Conservation (phyloP, 2,797 vertebrate genomes). For the Crocidura indochinensis region DNA sequence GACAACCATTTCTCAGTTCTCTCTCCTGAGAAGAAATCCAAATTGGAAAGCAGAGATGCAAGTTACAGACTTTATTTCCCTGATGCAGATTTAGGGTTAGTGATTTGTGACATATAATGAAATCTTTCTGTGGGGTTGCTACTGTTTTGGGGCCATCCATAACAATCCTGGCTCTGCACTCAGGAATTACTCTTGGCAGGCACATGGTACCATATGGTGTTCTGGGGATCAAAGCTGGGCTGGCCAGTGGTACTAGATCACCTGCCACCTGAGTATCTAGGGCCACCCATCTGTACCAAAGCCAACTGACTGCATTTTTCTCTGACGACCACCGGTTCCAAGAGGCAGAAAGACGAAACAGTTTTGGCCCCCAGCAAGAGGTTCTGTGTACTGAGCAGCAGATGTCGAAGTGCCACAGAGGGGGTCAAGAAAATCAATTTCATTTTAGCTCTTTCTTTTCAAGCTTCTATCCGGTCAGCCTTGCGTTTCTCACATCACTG, state of each 20-base stretch:
- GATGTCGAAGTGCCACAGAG: not conserved
- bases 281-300: not conserved
- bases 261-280: not conserved
- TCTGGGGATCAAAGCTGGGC: too few relatives aligned
- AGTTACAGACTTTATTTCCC: constrained; percentile 75
- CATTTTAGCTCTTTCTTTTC: not conserved
- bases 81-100: constrained; percentile 75
- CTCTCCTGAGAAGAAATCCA: constrained; percentile 64
- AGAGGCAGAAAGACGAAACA: constrained; percentile 46
- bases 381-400: not conserved
- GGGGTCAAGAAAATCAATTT: not conserved
- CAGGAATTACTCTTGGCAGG: too few relatives aligned
- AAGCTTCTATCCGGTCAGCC: constrained; percentile 9
- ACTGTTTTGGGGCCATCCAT: too few relatives aligned
- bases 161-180: too few relatives aligned
- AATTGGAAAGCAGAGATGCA: constrained; percentile 61
- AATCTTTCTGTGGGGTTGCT: too few relatives aligned
- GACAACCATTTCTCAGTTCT: not conserved
- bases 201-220: too few relatives aligned
- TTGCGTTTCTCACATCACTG: constrained; percentile 82
- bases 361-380: constrained; percentile 34
- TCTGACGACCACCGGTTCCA: constrained; percentile 49
- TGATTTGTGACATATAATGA: constrained; percentile 64
- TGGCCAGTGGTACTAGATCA: not conserved
- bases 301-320: not conserved